Conservation (phyloP, 2,888 invertebrate genomes). For the Muscina levida region DNA sequence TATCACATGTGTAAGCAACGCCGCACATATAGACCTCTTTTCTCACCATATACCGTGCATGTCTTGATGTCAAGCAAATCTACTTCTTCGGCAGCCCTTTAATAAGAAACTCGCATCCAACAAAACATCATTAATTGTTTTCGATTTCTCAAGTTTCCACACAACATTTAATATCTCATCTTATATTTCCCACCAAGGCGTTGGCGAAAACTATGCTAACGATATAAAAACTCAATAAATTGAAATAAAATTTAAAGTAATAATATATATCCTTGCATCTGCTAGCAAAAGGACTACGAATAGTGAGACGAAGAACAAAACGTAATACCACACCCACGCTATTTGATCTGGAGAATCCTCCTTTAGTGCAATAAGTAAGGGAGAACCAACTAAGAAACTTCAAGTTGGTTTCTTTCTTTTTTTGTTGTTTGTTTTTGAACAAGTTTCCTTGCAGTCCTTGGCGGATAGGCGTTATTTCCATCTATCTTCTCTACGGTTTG, state of each 20-base stretch:
- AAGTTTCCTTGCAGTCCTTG: slow-evolving; percentile 25
- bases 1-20: too few species aligned
- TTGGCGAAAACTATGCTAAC: background rate
- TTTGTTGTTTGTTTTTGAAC: background rate
- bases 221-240: slow-evolving; percentile 2
- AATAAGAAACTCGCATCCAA: too few species aligned
- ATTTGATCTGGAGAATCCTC: slow-evolving; percentile 59
- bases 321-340: slow-evolving; percentile 57
- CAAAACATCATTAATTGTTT: too few species aligned
- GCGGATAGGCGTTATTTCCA: slow-evolving; percentile 52
- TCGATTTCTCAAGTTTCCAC: background rate
- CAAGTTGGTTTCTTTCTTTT: background rate
- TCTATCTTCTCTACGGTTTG: background rate
- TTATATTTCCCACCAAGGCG: background rate
- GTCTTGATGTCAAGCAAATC: too few species aligned
- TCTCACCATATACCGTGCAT: too few species aligned
- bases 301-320: background rate
- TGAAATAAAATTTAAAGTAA: slow-evolving; percentile 23
- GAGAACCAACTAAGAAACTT: slow-evolving; percentile 18
- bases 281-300: background rate
- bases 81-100: too few species aligned
- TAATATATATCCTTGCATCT: slow-evolving; percentile 53
- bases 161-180: background rate
- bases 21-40: too few species aligned
- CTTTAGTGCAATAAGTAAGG: slow-evolving; percentile 20